These are phyloP conservation scores for Patella pellucida DNA, from an alignment of 2,888 invertebrate genomes.

Conservation along the genomic window DNA sequence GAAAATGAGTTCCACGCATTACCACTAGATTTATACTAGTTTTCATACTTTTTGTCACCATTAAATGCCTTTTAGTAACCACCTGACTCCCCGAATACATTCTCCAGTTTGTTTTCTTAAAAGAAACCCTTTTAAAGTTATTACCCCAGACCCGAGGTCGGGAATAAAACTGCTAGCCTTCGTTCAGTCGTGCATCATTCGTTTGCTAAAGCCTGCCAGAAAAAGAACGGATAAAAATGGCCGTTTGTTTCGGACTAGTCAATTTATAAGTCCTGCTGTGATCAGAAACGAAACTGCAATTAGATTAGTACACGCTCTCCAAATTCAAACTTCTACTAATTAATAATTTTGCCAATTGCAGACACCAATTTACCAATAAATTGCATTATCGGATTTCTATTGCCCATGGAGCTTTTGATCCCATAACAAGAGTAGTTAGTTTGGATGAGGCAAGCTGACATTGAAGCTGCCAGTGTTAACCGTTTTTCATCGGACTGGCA, in stretches of 20 bases:
- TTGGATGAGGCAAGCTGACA: slow-evolving; percentile 18
- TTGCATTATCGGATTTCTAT: slow-evolving; percentile 33
- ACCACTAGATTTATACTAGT: neutral
- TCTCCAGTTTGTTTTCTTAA: too few species aligned
- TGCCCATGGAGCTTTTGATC: slow-evolving; percentile 29
- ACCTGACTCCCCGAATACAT: too few species aligned
- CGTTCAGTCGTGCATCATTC: too few species aligned
- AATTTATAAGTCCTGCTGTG: neutral
- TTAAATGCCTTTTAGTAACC: too few species aligned
- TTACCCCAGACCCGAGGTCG: too few species aligned
- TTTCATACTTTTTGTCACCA: too few species aligned
- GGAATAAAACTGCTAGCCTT: too few species aligned
- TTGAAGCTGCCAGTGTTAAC: neutral
- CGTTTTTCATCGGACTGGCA: neutral
- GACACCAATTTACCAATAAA: slow-evolving; percentile 32
- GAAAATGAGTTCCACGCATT: slow-evolving; percentile 8
- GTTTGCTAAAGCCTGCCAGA: too few species aligned
- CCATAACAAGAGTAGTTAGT: slow-evolving; percentile 18
- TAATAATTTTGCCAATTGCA: slow-evolving; percentile 37
- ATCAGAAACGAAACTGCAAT: slow-evolving; percentile 22
- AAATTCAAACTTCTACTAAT: slow-evolving; percentile 35
- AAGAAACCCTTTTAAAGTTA: too few species aligned
- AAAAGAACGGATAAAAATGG: too few species aligned
- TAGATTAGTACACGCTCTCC: slow-evolving; percentile 27
- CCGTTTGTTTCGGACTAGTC: neutral